Percentiles rank a stretch among this genome's conserved stretches.
Evolutionary conservation across 1,140 invertebrate genomes (phyloP).

Genomic region (Dermatophagoides farinae): DNA sequence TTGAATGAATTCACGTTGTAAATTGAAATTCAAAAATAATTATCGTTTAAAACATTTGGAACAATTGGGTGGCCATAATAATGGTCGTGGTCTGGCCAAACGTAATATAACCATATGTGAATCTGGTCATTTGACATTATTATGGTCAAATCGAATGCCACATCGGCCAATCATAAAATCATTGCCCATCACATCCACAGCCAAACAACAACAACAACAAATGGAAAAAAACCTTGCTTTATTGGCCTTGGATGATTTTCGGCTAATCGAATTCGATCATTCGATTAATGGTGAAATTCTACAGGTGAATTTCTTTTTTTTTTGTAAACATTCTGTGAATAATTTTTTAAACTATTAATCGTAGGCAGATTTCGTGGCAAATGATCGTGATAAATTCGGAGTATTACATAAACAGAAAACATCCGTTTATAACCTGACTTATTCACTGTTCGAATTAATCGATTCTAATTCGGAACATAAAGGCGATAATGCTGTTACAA

Average conservation of each 20-base stretch:
- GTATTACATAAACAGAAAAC: not conserved
- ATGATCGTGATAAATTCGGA: not conserved
- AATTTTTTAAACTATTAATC: not conserved
- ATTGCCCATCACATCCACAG: not conserved
- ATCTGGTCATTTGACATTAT: not conserved
- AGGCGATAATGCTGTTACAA: too few species aligned
- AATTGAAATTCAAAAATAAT: slow-evolving; percentile 5
- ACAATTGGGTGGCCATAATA: not conserved
- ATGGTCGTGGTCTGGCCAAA: not conserved
- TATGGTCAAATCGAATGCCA: slow-evolving; percentile 3
- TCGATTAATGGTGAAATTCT: slow-evolving; percentile 9
- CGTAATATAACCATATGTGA: not conserved
- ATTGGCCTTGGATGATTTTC: not conserved
- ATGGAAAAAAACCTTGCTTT: not conserved
- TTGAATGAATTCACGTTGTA: not conserved
- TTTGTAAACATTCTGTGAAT: not conserved
- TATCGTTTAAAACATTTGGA: not conserved
- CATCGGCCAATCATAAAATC: not conserved
- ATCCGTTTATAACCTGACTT: not conserved
- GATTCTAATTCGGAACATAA: too few species aligned
- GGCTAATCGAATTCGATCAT: not conserved
- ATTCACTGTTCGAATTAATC: not conserved
- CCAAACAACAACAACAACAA: too few species aligned
- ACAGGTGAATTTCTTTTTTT: slow-evolving; percentile 1
- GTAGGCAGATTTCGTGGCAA: not conserved